A percentile compares a stretch with the other conserved stretches of the same genome.
Evolutionary conservation across 2,888 invertebrate genomes (phyloP).

Genomic region (Mactromeris polynyma): DNA sequence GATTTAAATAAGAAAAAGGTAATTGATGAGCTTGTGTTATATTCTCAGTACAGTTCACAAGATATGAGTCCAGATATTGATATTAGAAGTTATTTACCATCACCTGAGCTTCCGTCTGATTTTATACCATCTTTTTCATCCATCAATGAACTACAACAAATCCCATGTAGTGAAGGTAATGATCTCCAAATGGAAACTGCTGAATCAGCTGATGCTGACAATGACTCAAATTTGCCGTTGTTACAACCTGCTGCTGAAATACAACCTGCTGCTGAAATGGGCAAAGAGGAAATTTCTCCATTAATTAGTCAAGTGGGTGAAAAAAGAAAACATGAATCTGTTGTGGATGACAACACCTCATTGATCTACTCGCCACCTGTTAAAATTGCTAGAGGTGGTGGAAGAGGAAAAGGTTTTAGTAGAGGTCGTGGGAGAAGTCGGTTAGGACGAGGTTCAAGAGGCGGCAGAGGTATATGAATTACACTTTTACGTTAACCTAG

Average conservation of each 20-base stretch:
- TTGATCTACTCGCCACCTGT: not conserved
- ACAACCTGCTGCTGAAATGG: not conserved
- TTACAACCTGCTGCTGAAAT: not conserved
- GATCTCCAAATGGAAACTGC: not conserved
- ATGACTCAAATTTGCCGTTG: not conserved
- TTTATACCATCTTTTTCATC: not conserved
- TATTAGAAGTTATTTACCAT: slow-evolving; percentile 29
- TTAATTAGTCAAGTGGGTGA: not conserved
- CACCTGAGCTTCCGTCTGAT: slow-evolving; percentile 7
- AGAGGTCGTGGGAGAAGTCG: not conserved
- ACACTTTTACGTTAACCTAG: too few relatives aligned
- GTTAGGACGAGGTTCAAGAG: not conserved
- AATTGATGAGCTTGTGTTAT: slow-evolving; percentile 21
- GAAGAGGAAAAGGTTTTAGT: slow-evolving; percentile 21
- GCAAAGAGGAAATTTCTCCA: not conserved
- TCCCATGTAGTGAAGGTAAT: not conserved
- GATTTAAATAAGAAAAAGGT: slow-evolving; percentile 24
- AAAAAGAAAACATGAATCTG: slow-evolving; percentile 23
- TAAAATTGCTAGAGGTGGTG: not conserved
- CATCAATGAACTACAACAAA: not conserved
- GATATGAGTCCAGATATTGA: slow-evolving; percentile 33
- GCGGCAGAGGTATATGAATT: not conserved
- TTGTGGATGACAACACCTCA: not conserved
- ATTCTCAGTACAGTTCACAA: slow-evolving; percentile 18
- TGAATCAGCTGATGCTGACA: not conserved